Evolutionary conservation across 2,888 invertebrate genomes (phyloP), one percentile per base, ranked within the genome.

Genomic region (Labia minor): DNA sequence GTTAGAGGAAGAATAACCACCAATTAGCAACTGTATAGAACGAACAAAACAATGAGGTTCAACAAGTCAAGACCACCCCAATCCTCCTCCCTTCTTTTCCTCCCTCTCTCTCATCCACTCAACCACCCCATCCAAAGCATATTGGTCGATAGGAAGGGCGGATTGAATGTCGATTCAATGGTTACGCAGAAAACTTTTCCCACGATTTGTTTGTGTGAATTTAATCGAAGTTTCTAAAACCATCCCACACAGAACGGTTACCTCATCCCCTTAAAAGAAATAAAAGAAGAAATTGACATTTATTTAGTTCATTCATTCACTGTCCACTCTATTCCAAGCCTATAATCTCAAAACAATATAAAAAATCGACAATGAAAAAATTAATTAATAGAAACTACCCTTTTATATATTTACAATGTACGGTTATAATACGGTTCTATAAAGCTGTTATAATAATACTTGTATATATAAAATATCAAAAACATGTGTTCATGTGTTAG

Each of bases 161-260:
- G 49, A 49, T 49, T 49, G 49, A 8, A 49, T 49, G 3, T 49
- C 49, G 6, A 49, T 49, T 49, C 49, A 49, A 4, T 49, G 49
- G 26, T 8, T 49, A 49, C 49, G 3, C 14, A 4, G 49, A 49
- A 49, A 4, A 49, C 6, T 49, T 49, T 49, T 49, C 49, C 49
- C 49, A 49, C 49, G 49, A 49, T 49, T 49, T 49, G 49, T 49
- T 49, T 49, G 49, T 14, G 49, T 49, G 49, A 49, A 49, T 49
- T 49, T 49, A 49, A 49, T 49, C 49, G 6, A 49, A 49, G 49
- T 49, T 49, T 49, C 49, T 4, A 49, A 49, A 49, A 4, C 6
- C 49, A 49, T 14, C 49, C 49, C 49, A 6, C 49, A 49, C 49
- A 2, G n/a, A n/a, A n/a, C n/a, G n/a, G n/a, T n/a, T n/a, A n/a